A percentile compares a stretch with the other conserved stretches of the same genome.
Evolutionary conservation across 2,797 vertebrate genomes (phyloP).

Genomic region (Acrocephalus scirpaceus): DNA sequence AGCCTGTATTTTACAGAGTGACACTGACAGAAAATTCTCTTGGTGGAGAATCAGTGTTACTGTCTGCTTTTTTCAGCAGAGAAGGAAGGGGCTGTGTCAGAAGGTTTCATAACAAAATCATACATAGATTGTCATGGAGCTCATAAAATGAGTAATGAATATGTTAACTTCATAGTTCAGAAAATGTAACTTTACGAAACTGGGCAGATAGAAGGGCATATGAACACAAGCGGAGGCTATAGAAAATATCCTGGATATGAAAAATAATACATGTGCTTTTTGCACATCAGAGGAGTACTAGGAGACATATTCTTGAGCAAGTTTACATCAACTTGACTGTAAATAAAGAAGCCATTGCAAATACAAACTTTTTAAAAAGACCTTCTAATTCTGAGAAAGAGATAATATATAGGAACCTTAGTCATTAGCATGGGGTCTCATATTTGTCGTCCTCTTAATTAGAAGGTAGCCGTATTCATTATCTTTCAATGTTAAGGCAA

Average conservation of each 20-base stretch:
- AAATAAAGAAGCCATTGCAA: neutral
- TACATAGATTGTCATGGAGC: neutral
- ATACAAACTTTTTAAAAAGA: neutral
- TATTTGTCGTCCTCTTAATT: neutral
- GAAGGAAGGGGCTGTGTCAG: neutral
- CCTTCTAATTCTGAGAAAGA: neutral
- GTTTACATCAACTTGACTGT: neutral
- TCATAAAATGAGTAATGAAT: neutral
- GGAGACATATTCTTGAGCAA: neutral
- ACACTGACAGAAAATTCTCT: neutral
- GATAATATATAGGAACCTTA: neutral
- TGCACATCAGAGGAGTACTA: neutral
- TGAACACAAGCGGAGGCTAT: neutral
- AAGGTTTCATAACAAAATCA: neutral
- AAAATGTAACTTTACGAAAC: neutral
- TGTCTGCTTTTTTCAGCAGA: neutral
- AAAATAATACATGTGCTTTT: neutral
- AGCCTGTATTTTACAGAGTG: neutral
- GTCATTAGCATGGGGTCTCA: neutral
- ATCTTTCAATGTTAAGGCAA: neutral
- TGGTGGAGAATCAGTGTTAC: neutral
- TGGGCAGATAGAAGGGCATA: neutral
- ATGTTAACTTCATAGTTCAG: neutral
- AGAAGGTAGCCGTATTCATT: neutral
- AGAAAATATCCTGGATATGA: neutral